These are phyloP conservation scores for Sitta carolinensis DNA, from an alignment of 2,797 vertebrate species.

Conservation along the genomic window DNA sequence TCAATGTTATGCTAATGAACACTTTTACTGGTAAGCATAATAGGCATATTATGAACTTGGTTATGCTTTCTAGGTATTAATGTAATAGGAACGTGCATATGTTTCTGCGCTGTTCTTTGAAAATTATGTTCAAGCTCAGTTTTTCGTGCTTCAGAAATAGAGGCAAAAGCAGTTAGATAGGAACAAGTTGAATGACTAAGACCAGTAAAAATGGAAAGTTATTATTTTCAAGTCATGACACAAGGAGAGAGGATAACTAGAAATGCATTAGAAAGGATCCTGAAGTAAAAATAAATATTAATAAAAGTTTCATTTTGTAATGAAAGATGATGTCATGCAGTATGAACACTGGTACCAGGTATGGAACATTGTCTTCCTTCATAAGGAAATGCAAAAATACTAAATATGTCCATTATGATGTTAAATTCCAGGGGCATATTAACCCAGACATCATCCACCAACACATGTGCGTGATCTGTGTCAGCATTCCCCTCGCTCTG, in stretches of 20 bases:
- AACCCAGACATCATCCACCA: background rate
- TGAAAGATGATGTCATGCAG: background rate
- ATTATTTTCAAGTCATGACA: background rate
- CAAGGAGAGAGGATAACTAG: fast-evolving
- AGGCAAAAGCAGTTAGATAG: background rate
- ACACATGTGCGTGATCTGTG: background rate
- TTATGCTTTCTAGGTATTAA: background rate
- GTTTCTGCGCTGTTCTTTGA: background rate
- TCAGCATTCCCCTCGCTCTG: background rate
- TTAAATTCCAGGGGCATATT: background rate
- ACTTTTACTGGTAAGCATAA: background rate
- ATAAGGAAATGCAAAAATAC: background rate
- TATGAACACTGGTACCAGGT: background rate
- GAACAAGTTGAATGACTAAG: background rate
- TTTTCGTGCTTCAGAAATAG: background rate
- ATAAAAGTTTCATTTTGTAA: background rate
- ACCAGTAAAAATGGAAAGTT: background rate
- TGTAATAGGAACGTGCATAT: background rate
- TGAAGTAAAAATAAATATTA: background rate
- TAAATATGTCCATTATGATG: background rate
- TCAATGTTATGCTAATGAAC: background rate
- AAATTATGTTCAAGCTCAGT: background rate
- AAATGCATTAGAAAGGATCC: background rate
- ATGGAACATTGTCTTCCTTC: background rate
- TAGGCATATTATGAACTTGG: background rate